Evolutionary conservation across 2,888 invertebrate species (phyloP), one percentile per base, ranked within the genome.

Genomic region (Uloborus plumipes): DNA sequence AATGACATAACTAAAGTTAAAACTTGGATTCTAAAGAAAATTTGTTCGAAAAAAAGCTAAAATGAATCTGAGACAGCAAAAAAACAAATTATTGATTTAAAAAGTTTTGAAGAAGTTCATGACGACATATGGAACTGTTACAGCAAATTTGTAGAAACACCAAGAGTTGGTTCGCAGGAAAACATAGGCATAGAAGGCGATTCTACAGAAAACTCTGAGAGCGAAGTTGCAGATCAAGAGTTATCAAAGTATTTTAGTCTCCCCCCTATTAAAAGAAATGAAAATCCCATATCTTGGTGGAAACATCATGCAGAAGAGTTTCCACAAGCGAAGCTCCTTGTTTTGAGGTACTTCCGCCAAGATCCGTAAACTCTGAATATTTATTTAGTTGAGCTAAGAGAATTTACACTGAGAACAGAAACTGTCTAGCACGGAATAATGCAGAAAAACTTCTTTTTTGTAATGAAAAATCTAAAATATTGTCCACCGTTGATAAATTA

Each of bases 51-150:
- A 16, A 6, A 3, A 53, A 2, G 6, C 2, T 2, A n/a, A 53
- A 53, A 7, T 26, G 26, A 26, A 26, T 26, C 26, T n/a, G n/a
- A n/a, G n/a, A n/a, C n/a, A n/a, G n/a, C n/a, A 26, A 26, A 53
- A 16, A 3, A 53, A 1, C 15, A 53, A 53, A 53, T n/a, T 6
- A 53, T n/a, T n/a, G n/a, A n/a, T n/a, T 3, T 3, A 2, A n/a
- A 53, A 53, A 53, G 16, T n/a, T 53, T 53, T n/a, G n/a, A n/a
- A 53, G 53, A 53, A n/a, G n/a, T n/a, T 53, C 53, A 53, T 53
- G 53, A 53, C 2, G 53, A 53, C n/a, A 53, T 53, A 53, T 53
- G 53, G 53, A 16, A 15, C 15, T 53, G 53, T 53, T 53, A 16
- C n/a, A 16, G 16, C 6, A 7, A 53, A n/a, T 16, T 53, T 3